Evolutionary conservation across 2,797 vertebrate genomes (phyloP).

Genomic region (Mycteria americana): DNA sequence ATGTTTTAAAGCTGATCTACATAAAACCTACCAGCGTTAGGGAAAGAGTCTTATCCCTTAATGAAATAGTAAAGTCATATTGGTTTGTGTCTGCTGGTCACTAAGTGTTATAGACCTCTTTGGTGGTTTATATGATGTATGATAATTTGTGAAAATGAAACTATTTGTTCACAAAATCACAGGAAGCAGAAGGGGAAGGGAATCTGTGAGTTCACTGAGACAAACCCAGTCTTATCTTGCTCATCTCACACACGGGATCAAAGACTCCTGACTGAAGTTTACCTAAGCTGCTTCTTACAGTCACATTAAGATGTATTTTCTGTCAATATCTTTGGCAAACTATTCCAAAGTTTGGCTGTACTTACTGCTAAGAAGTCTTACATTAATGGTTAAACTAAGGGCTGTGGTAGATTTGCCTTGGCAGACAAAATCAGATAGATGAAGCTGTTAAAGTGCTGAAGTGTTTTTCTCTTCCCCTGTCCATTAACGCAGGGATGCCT

Average conservation of each 20-base stretch:
- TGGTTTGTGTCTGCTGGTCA: not conserved
- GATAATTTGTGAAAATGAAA: not conserved
- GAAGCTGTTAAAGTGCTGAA: not conserved
- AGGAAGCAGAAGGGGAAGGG: not conserved
- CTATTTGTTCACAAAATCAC: not conserved
- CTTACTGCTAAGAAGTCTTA: not conserved
- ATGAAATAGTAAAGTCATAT: not conserved
- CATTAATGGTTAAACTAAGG: not conserved
- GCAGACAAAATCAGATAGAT: not conserved
- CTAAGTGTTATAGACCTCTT: not conserved
- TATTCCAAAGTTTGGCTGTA: not conserved
- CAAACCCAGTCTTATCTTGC: not conserved
- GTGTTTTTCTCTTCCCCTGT: not conserved
- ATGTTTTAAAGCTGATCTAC: not conserved
- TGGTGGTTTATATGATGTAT: not conserved
- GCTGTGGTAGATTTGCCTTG: not conserved
- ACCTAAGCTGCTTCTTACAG: not conserved
- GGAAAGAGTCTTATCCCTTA: not conserved
- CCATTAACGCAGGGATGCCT: not conserved
- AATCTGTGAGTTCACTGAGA: not conserved
- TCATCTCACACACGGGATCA: rapidly evolving
- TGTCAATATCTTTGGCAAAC: not conserved
- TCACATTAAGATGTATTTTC: not conserved
- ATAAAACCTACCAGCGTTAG: not conserved
- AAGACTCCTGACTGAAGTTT: not conserved